Conservation (phyloP, 2,113 vertebrate genomes). For the Pelvicachromis taeniatus region DNA sequence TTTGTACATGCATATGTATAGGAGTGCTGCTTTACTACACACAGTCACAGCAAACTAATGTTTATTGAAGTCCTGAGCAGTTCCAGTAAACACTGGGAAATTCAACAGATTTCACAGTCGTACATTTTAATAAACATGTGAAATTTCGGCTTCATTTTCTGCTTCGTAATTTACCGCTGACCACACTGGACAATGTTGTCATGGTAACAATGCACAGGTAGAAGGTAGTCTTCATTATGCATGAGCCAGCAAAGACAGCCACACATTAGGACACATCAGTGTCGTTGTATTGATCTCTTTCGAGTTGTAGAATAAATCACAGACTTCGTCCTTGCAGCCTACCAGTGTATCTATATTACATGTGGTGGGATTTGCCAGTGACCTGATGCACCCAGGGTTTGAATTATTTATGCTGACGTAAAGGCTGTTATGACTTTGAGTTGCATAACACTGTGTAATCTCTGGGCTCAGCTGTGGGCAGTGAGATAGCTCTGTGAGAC, state of each 20-base stretch:
- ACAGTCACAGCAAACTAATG: background rate
- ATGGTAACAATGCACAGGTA: conserved; percentile 1
- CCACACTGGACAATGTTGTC: background rate
- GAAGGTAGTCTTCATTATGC: background rate
- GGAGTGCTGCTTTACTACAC: accelerated
- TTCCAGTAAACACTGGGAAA: background rate
- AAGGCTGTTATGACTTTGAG: background rate
- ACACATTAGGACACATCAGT: background rate
- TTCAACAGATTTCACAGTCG: background rate
- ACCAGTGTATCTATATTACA: background rate
- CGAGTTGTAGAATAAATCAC: background rate
- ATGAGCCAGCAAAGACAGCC: background rate
- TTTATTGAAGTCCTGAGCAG: background rate
- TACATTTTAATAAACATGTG: background rate
- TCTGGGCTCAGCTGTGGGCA: background rate
- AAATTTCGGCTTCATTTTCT: background rate
- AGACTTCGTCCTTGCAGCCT: background rate
- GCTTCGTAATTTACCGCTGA: background rate
- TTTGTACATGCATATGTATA: background rate
- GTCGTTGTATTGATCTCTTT: background rate
- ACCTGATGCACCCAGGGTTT: background rate
- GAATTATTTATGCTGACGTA: background rate
- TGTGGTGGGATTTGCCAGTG: background rate
- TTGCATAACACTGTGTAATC: background rate
- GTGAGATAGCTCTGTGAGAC: background rate